These are phyloP conservation scores for Botia kubotai DNA, from an alignment of 2,797 vertebrate genomes.

Conservation along the genomic window DNA sequence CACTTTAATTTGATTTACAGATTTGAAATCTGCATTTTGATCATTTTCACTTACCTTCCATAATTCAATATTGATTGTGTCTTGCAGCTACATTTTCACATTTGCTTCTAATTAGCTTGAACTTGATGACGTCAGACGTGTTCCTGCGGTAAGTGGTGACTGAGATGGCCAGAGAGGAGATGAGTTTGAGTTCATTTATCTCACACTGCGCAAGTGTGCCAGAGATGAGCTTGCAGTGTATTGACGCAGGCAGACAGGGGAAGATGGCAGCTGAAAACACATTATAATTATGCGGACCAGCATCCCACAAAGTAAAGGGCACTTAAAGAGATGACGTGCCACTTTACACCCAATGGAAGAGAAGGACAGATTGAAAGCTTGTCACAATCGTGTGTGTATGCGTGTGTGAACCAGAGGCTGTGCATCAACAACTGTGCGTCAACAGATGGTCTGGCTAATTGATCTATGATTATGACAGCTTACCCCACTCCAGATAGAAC, in stretches of 20 bases:
- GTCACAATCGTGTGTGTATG: neutral
- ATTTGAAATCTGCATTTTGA: too few species aligned
- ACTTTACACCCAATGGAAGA: constrained; percentile 3
- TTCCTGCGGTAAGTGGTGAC: neutral
- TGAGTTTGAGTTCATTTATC: neutral
- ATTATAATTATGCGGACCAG: constrained; percentile 8
- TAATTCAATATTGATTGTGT: neutral
- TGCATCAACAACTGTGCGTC: constrained; percentile 40
- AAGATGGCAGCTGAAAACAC: neutral
- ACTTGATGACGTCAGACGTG: neutral
- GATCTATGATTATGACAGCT: constrained; percentile 42
- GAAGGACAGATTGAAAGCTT: neutral
- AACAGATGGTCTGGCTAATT: constrained; percentile 52
- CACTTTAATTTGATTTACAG: too few species aligned
- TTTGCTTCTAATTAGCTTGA: neutral
- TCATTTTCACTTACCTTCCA: neutral
- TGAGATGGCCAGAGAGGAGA: neutral
- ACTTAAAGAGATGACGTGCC: constrained; percentile 9
- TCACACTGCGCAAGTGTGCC: neutral
- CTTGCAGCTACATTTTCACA: neutral
- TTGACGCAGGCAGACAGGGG: neutral
- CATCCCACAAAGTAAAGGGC: constrained; percentile 25
- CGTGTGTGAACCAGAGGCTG: neutral
- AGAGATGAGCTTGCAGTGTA: neutral
- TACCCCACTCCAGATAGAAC: constrained; percentile 3